Percentiles rank a stretch among this genome's conserved stretches.
Evolutionary conservation across 2,113 vertebrate genomes (phyloP).

Genomic region (Coptodon rendalli): DNA sequence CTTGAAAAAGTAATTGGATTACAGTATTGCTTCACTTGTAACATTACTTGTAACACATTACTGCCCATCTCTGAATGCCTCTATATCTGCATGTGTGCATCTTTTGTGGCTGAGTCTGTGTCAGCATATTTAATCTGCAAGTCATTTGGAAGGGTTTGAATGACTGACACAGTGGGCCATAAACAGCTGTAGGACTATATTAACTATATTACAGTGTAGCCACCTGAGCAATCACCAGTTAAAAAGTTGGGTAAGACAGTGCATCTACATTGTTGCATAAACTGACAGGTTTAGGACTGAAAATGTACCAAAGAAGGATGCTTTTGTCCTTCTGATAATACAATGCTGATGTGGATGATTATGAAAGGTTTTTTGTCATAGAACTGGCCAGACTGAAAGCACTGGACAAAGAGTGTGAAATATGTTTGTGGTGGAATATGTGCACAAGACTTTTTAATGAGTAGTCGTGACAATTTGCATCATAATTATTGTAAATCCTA

Average conservation of each 20-base stretch:
- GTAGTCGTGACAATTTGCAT: background rate
- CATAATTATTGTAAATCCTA: background rate
- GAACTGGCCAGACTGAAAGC: no score
- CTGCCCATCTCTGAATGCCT: background rate
- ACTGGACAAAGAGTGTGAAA: background rate
- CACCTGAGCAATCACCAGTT: background rate
- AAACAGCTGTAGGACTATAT: accelerated
- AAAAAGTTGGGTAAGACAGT: background rate
- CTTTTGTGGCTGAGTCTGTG: background rate
- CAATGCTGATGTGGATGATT: background rate
- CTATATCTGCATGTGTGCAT: background rate
- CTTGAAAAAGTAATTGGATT: background rate
- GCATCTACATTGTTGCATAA: background rate
- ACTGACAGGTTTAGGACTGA: background rate
- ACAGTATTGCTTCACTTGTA: accelerated
- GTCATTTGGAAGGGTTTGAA: background rate
- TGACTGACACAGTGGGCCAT: background rate
- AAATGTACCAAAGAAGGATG: accelerated
- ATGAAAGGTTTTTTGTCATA: no score
- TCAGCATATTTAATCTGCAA: background rate
- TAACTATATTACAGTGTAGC: background rate
- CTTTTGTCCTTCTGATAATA: background rate
- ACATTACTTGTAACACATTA: background rate
- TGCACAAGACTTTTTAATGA: background rate
- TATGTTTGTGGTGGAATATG: background rate